Evolutionary conservation across 2,113 vertebrate species (phyloP).

Genomic region (Nerophis lumbriciformis): DNA sequence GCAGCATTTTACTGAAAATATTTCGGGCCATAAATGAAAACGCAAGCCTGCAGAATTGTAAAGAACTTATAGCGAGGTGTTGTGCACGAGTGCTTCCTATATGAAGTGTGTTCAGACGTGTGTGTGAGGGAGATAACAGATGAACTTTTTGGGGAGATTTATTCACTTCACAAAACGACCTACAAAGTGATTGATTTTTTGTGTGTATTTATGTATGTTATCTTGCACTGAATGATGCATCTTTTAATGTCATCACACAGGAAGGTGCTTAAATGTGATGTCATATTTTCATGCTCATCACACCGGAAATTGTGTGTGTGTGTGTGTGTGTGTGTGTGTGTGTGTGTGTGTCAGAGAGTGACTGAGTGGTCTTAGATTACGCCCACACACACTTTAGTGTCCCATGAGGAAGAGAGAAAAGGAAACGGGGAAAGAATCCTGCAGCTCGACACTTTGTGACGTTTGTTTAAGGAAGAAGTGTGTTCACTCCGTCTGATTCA

Average conservation of each 20-base stretch:
- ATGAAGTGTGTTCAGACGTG: not conserved
- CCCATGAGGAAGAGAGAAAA: conserved; percentile 15
- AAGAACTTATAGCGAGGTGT: not conserved
- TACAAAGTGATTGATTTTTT: no score
- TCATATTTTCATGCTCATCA: conserved; percentile 22
- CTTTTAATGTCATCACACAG: conserved; percentile 4
- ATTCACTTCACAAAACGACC: not conserved
- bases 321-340: no score
- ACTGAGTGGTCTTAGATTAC: conserved; percentile 44
- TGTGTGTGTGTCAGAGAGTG: conserved; percentile 6
- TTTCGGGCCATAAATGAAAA: not conserved
- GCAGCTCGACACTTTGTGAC: conserved; percentile 10
- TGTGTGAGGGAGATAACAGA: no score
- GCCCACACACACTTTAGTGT: conserved; percentile 27
- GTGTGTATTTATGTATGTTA: no score
- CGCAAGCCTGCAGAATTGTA: not conserved
- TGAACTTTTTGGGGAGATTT: no score
- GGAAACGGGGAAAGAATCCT: conserved; percentile 3
- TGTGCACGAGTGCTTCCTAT: not conserved
- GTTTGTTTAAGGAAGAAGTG: conserved; percentile 5
- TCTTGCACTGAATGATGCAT: not conserved
- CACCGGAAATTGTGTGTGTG: not conserved
- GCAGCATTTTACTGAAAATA: no score
- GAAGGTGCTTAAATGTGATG: conserved; percentile 13
- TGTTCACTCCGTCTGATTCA: not conserved